Conservation (phyloP, 2,888 invertebrate species). For the Cybosia mesomella region DNA sequence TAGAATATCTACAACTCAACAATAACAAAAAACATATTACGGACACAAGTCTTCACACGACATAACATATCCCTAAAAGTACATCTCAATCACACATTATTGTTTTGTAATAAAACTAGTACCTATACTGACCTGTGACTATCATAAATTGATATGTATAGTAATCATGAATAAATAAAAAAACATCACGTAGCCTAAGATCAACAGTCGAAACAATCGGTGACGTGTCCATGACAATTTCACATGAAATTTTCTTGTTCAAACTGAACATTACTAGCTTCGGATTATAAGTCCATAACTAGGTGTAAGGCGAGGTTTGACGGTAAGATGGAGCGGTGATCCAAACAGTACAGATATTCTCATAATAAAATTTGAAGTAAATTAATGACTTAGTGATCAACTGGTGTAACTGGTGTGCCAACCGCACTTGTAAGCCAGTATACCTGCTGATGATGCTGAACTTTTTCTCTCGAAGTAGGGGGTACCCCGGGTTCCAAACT, state of each 20-base stretch:
- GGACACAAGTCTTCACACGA: neutral
- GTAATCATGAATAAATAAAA: conserved; percentile 17
- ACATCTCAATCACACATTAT: too few species aligned
- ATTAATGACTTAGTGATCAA: too few species aligned
- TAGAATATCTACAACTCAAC: too few species aligned
- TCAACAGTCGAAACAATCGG: conserved; percentile 41
- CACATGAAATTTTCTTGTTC: conserved; percentile 70
- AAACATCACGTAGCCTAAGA: conserved; percentile 43
- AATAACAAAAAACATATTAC: neutral
- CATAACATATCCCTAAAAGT: neutral
- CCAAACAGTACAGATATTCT: neutral
- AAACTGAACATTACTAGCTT: conserved; percentile 65
- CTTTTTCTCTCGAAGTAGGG: too few species aligned
- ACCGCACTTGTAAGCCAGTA: too few species aligned
- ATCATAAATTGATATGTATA: conserved; percentile 5
- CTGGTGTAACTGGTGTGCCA: too few species aligned
- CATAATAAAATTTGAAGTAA: neutral
- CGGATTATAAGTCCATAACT: conserved; percentile 38
- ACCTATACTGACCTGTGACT: neutral
- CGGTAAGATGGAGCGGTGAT: conserved; percentile 21
- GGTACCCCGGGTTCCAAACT: too few species aligned
- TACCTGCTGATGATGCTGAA: too few species aligned
- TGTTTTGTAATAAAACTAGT: conserved; percentile 6
- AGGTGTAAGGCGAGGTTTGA: conserved; percentile 32
- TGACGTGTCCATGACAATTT: conserved; percentile 58